Percentiles rank a stretch among this genome's conserved stretches.
These are phyloP conservation scores for Cryptus armator DNA, from an alignment of 2,888 invertebrate genomes.

Conservation along the genomic window DNA sequence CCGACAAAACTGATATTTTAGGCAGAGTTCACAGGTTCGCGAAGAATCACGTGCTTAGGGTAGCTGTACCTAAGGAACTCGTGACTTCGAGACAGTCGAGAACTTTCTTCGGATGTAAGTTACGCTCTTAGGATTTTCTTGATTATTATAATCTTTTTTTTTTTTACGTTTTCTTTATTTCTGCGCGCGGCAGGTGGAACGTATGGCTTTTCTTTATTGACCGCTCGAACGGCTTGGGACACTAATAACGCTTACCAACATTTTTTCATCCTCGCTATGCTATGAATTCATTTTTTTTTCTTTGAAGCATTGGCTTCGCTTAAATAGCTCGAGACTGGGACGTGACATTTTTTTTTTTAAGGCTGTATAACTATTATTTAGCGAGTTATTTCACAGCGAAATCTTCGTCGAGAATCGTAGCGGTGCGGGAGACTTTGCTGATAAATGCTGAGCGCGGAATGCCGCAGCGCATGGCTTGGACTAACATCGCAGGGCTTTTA, in stretches of 20 bases:
- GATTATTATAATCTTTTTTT: background rate
- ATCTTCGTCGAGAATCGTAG: slow-evolving; percentile 45
- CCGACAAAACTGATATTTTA: slow-evolving; percentile 84
- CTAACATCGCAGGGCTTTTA: slow-evolving; percentile 82
- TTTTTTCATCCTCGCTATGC: background rate
- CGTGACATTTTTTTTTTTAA: background rate
- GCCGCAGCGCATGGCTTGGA: slow-evolving; percentile 80
- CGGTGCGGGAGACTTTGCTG: slow-evolving; percentile 35
- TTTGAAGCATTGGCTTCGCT: background rate
- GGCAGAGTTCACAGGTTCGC: slow-evolving; percentile 88
- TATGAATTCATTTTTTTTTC: background rate
- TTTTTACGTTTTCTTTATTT: slow-evolving; percentile 3
- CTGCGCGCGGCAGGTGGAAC: slow-evolving; percentile 14
- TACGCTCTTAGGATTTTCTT: slow-evolving; percentile 25
- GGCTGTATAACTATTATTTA: slow-evolving; percentile 31
- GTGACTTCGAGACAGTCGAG: slow-evolving; percentile 77
- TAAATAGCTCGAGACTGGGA: background rate
- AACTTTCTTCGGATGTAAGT: slow-evolving; percentile 84
- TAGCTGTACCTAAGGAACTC: slow-evolving; percentile 88
- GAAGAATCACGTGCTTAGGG: slow-evolving; percentile 88
- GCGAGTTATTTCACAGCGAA: slow-evolving; percentile 54
- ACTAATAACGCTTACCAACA: background rate
- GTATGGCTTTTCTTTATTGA: background rate
- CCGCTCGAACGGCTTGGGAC: background rate
- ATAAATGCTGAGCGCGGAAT: slow-evolving; percentile 15